Evolutionary conservation across 1,140 invertebrate genomes (phyloP).

Genomic region (Drosophila repletoides): DNA sequence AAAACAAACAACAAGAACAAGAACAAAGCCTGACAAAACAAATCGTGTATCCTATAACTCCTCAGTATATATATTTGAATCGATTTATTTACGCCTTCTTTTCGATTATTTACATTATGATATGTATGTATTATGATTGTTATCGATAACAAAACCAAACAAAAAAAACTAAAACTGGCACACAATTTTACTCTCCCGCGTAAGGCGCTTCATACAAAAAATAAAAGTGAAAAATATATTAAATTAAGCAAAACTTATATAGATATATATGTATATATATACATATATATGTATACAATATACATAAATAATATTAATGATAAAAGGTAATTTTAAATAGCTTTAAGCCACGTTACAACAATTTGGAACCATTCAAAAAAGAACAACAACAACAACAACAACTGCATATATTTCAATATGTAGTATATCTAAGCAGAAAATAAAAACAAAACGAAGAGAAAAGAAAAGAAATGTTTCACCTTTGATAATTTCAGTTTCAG

Average conservation of each 20-base stretch:
- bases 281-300: slow-evolving; percentile 55
- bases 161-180: slow-evolving; percentile 52
- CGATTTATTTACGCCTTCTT: slow-evolving; percentile 40
- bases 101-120: slow-evolving; percentile 32
- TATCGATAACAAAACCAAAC: slow-evolving; percentile 47
- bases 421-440: slow-evolving; percentile 5
- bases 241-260: slow-evolving; percentile 38
- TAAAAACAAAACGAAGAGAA: slow-evolving; percentile 1
- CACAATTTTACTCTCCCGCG: slow-evolving; percentile 73
- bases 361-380: slow-evolving; percentile 35
- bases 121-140: slow-evolving; percentile 36
- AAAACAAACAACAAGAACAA: slow-evolving; percentile 42
- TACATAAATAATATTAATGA: slow-evolving; percentile 63
- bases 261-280: slow-evolving; percentile 54
- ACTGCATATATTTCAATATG: slow-evolving; percentile 25
- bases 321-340: slow-evolving; percentile 72
- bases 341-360: slow-evolving; percentile 54
- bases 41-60: slow-evolving; percentile 66
- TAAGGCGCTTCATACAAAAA: slow-evolving; percentile 48
- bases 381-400: slow-evolving; percentile 13
- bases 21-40: slow-evolving; percentile 70
- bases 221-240: slow-evolving; percentile 37
- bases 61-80: slow-evolving; percentile 47
- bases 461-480: slow-evolving; percentile 31
- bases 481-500: slow-evolving; percentile 23